Evolutionary conservation across 2,113 vertebrate species (phyloP), one percentile per base, ranked within the genome.

Genomic region (Ranitomeya variabilis): DNA sequence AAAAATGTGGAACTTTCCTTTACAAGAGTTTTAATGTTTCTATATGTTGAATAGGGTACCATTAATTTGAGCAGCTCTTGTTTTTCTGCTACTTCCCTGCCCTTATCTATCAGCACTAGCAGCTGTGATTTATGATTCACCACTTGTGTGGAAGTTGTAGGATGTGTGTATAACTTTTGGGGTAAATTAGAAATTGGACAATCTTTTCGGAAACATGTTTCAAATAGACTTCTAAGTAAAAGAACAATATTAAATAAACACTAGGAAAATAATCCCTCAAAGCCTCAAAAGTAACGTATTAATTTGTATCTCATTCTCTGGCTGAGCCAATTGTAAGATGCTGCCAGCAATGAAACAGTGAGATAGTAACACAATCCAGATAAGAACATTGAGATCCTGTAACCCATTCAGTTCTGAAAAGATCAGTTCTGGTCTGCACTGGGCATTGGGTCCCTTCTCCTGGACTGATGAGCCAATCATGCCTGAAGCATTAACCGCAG

Each of bases 311-410:
- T 26, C 59, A 66, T 76, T 26, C 67, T 76, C 59, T 88, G 80
- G 55, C 87, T 83, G 71, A 88, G 80, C 54, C 45, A 45, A 60
- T 54, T 31, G 57, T 54, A 67, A 62, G 51, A 19, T 83, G 77
- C 55, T 71, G 86, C 86, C 86, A 87, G 81, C 69, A 59, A 60
- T 85, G 83, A 85, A 85, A 74, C 8, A 59, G 86, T 87, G 86
- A 87, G 86, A 87, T 80, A 87, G 86, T 87, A 66, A 87, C 86
- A 81, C 62, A 87, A 73, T 87, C 51, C 77, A 87, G 64, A 87
- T 87, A 87, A 80, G 60, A 87, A 69, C 59, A 19, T 8, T 14
- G 23, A 55, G 23, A 59, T 71, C 13, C 19, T 80, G 78, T 83
- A 83, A 83, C 87, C n/a, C 71, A 37, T 83, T 88, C 66, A 73